phyloP scores from a whole-genome alignment of 2,797 vertebrate genomes.

The Thripadectes ignobilis region DNA sequence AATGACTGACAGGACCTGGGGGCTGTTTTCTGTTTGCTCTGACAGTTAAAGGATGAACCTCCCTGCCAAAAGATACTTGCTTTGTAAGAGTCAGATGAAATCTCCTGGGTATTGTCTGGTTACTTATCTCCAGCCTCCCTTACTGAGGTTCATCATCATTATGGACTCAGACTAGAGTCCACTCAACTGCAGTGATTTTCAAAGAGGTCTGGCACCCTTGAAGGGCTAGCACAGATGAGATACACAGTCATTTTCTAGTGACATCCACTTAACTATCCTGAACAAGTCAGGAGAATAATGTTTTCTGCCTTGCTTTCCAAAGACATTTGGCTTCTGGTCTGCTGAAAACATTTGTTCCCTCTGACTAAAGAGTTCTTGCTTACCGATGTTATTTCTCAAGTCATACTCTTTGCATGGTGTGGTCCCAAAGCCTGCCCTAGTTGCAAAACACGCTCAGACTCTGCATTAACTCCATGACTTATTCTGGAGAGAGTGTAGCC shows the following conservation, averaged over 20 bases:
- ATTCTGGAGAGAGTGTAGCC: background rate
- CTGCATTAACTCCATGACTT: background rate
- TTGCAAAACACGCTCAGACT: background rate
- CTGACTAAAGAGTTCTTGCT: background rate
- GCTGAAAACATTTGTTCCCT: constrained; percentile 8
- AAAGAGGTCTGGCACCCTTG: background rate
- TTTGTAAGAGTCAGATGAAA: background rate
- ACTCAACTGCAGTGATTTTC: background rate
- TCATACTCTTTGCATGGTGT: background rate
- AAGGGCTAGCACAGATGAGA: background rate
- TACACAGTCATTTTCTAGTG: background rate
- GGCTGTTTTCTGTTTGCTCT: background rate
- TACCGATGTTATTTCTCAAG: background rate
- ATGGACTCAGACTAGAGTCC: background rate
- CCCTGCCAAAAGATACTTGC: background rate
- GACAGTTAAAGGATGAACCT: background rate
- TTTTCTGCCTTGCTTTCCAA: constrained; percentile 11
- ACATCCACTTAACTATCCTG: background rate
- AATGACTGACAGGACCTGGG: background rate
- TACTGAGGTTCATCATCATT: background rate
- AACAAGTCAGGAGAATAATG: constrained; percentile 1
- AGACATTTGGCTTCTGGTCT: background rate
- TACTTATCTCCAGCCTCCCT: background rate
- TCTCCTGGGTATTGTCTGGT: background rate
- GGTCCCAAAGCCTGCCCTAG: background rate